Evolutionary conservation across 2,797 vertebrate species (phyloP).

Genomic region (Manis javanica): DNA sequence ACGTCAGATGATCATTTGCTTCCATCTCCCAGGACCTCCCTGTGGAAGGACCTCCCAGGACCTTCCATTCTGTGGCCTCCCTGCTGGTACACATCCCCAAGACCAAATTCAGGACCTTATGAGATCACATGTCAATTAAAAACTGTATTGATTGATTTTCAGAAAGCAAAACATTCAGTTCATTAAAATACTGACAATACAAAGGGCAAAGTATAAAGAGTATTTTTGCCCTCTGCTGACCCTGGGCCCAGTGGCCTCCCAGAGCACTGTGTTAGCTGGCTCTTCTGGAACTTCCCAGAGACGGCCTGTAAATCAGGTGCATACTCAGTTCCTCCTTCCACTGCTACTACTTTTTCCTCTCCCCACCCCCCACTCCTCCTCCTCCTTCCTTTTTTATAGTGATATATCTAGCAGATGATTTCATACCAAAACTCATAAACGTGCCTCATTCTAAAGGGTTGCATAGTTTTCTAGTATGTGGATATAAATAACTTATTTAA

Average conservation of each 20-base stretch:
- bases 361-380: not conserved
- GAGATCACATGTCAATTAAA: not conserved
- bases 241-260: not conserved
- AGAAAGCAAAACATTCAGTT: conserved; percentile 37
- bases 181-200: conserved; percentile 16
- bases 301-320: too few species aligned
- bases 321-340: not conserved
- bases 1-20: not conserved
- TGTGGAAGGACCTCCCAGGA: too few species aligned
- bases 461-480: not conserved
- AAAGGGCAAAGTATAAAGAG: not conserved
- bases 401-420: not conserved
- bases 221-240: not conserved
- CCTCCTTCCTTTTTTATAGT: not conserved
- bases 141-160: conserved; percentile 1
- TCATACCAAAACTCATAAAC: not conserved
- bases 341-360: fast-evolving
- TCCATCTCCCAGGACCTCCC: not conserved
- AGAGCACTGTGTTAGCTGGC: not conserved
- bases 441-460: not conserved
- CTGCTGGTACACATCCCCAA: fast-evolving
- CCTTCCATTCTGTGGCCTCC: not conserved
- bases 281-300: not conserved
- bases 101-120: not conserved
- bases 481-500: not conserved